Evolutionary conservation across 2,888 invertebrate species (phyloP), one percentile per base, ranked within the genome.

Genomic region (Mayetiola destructor): DNA sequence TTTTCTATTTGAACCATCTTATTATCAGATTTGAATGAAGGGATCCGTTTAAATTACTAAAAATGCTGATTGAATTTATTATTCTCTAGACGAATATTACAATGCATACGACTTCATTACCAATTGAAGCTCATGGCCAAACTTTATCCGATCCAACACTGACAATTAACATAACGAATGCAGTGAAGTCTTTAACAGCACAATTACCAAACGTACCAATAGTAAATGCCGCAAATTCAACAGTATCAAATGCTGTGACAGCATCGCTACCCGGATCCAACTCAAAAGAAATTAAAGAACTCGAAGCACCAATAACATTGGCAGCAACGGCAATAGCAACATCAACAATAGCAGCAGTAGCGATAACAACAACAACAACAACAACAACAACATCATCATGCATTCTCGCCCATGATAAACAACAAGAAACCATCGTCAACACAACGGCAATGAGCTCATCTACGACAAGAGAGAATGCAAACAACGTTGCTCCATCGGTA

Each of bases 301-400:
- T 20, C 8, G 16, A 39, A 18, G 40, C n/a, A 39, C 35, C 9
- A 35, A n/a, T n/a, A n/a, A n/a, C n/a, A n/a, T n/a, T n/a, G n/a
- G 27, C 37, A 14, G n/a, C 14, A 37, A 16, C 37, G n/a, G 37
- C 37, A 37, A 37, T 16, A 37, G 59, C 60, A 12, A 59, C 40
- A 40, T 57, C 56, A 62, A 60, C 64, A 62, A 60, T 63, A 58
- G 59, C 58, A 60, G 40, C 60, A 61, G 52, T 57, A 42, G 48
- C 61, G 60, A 56, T 57, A 58, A 21, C 58, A 42, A 57, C 56
- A 59, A 1, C 55, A 59, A 27, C 58, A 30, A 56, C 48, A n/a
- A n/a, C 23, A 60, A 58, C 58, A 61, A 57, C 57, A 57, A 23
- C 2, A 59, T 56, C 56, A 52, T n/a, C 58, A 58, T 60, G 56